Evolutionary conservation across 2,888 invertebrate genomes (phyloP).

Genomic region (Meandrusa payeni): DNA sequence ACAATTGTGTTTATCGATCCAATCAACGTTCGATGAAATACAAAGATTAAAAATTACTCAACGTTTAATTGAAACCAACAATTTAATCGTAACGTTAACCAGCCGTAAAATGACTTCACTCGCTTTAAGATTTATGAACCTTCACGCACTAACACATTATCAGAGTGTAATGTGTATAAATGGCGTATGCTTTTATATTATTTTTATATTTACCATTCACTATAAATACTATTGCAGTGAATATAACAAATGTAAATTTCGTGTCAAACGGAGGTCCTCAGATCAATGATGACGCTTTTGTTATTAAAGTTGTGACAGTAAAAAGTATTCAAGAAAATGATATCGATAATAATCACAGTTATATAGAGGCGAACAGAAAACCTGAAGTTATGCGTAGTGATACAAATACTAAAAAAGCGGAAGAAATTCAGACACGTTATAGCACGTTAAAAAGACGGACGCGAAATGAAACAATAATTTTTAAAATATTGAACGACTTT

Average conservation of each 20-base stretch:
- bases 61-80: conserved; percentile 2
- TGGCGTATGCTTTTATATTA: conserved; percentile 2
- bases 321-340: not conserved
- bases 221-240: not conserved
- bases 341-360: not conserved
- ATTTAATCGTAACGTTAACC: not conserved
- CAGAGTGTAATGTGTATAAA: not conserved
- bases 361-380: not conserved
- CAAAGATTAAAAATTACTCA: not conserved
- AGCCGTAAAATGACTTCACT: not conserved
- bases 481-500: no score
- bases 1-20: not conserved
- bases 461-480: not conserved
- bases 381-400: no score
- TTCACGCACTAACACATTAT: not conserved
- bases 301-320: not conserved
- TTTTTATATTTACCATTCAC: not conserved
- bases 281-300: not conserved
- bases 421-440: no score
- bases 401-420: no score
- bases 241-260: not conserved
- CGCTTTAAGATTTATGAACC: not conserved
- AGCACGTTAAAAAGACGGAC: not conserved
- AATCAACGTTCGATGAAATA: not conserved
- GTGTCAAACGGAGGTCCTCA: not conserved